Evolutionary conservation across 2,888 invertebrate genomes (phyloP), one percentile per base, ranked within the genome.

Genomic region (Pyrgus malvae): DNA sequence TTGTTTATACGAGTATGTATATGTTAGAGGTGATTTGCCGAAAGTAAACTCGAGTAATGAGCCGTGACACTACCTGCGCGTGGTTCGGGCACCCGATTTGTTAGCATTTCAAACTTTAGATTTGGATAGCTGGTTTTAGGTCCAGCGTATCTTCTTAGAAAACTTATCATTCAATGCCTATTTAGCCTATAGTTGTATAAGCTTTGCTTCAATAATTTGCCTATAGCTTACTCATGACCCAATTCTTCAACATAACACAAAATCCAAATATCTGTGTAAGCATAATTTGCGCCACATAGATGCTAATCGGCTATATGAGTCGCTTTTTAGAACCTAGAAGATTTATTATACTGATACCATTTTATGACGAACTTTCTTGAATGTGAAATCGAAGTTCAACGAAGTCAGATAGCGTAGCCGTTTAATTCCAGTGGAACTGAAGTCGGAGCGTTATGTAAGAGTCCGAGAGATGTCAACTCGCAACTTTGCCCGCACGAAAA

Each of bases 21-120:
- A 78, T 74, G 51, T 67, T 68, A 58, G 67, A 69, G 78, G 77
- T 83, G 81, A 84, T 86, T 83, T 74, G 70, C 72, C 64, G 69
- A 76, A 78, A 76, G 76, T 80, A 78, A 79, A 78, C 75, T 75
- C 68, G 41, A 72, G 80, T 83, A 85, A 83, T 83, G 81, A 82
- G 75, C 72, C 80, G 75, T 80, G 75, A 78, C 79, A 76, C 74
- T 80, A 83, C 84, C 83, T 84, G 81, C 70, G 73, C 72, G 74
- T 74, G 73, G 70, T 70, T 71, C 65, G 76, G 71, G 69, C 75
- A 69, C 74, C 65, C 76, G 73, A 79, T 78, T 80, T 79, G 74
- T 80, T 78, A 74, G 71, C 35, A n/a, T n/a, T 4, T 12, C 25
- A 9, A 25, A 8, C 25, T 25, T 25, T 25, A 25, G 2, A 25